Conservation (phyloP, 2,888 invertebrate species). For the Lasius platythorax region DNA sequence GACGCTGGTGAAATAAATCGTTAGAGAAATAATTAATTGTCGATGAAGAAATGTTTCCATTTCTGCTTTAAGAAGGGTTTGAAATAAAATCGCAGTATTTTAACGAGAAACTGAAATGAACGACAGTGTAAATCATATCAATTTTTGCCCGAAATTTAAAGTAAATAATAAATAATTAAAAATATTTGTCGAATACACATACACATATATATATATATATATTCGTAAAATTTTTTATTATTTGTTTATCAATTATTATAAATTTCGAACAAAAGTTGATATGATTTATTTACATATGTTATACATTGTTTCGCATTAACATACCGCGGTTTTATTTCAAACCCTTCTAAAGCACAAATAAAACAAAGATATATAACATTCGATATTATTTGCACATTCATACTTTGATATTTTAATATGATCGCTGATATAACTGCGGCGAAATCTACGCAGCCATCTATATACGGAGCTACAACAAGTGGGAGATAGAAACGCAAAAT, state of each 20-base stretch:
- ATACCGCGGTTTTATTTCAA: neutral
- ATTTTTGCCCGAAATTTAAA: neutral
- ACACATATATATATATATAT: neutral
- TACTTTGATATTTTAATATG: neutral
- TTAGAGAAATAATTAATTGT: neutral
- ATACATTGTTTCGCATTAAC: neutral
- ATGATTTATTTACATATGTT: neutral
- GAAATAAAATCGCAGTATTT: neutral
- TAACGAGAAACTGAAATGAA: neutral
- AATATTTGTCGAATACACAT: neutral
- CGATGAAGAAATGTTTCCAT: neutral
- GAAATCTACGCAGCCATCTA: constrained; percentile 8
- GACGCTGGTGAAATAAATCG: neutral
- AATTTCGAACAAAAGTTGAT: neutral
- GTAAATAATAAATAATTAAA: neutral
- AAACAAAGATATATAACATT: neutral
- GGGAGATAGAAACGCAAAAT: constrained; percentile 28
- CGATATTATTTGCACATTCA: neutral
- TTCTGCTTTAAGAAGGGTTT: neutral
- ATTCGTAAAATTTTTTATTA: neutral
- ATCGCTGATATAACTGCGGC: neutral
- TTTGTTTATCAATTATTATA: neutral
- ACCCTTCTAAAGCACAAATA: neutral
- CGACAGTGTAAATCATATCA: neutral
- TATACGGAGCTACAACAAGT: constrained; percentile 7